Evolutionary conservation across 2,113 vertebrate genomes (phyloP), one percentile per base, ranked within the genome.

Genomic region (Lepidothrix coronata): DNA sequence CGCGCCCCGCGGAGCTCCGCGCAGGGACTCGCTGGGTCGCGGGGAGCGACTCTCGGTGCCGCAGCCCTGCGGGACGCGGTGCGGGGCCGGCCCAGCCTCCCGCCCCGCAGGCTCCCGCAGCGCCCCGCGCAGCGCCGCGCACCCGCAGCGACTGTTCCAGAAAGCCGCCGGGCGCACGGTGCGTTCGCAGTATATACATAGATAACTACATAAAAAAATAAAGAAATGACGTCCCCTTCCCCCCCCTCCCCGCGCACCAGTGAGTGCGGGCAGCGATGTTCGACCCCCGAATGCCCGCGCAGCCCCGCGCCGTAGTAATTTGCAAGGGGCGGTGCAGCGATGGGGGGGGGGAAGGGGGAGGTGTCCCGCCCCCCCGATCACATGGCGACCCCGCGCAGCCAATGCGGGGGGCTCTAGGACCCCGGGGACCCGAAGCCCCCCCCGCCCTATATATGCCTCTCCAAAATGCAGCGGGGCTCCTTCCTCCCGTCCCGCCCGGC

Each of bases 361-460:
- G 88, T 70, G 76, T 94, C 86, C 85, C 89, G 93, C 91, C 95
- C 97, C 97, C 97, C 97, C 97, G 95, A 97, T 98, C 98, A 97
- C 98, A 97, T 98, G 97, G 97, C 96, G 97, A 97, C 91, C 85
- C 94, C 92, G 77, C 57, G 96, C 97, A 97, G 97, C 98, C 98
- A 99, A 99, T 98, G 97, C 97, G 97, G 87, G 97, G 97, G 89
- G 93, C 94, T 95, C 94, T 98, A 97, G 97, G 98, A 98, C 98
- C 98, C 96, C 92, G 98, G 97, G 98, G 97, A 97, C 96, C 98
- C 98, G 98, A 97, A 79, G 92, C 97, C 97, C 97, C 97, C 96
- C 97, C 97, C 80, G 93, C 97, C 96, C 97, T 99, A 99, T 99
- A 99, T 99, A 99, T 98, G 97, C 96, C 78, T 98, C 98, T 96